Percentiles rank a stretch among this genome's conserved stretches.
Conservation (phyloP, 1,140 invertebrate species). For the Drosophila jambulina region DNA sequence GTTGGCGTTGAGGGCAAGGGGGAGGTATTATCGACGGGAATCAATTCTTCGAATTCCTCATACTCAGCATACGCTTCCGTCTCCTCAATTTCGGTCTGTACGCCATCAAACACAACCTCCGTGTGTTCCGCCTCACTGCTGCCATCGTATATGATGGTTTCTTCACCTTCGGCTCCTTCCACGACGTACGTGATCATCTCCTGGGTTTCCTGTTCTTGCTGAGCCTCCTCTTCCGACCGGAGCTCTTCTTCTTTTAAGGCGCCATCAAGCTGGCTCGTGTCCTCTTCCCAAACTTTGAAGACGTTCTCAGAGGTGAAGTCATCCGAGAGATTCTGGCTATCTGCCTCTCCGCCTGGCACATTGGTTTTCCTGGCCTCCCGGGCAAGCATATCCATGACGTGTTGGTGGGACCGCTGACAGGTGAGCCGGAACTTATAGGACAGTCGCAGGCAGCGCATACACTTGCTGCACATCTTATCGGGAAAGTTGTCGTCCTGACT, state of each 20-base stretch:
- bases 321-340: conserved; percentile 12
- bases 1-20: neutral
- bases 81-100: conserved; percentile 48
- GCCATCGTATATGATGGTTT: conserved; percentile 50
- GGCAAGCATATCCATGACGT: conserved; percentile 62
- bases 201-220: conserved; percentile 15
- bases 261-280: conserved; percentile 32
- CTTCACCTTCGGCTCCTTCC: conserved; percentile 26
- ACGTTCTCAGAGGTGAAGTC: conserved; percentile 43
- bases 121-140: conserved; percentile 35
- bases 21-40: conserved; percentile 12
- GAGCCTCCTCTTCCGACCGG: neutral
- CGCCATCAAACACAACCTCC: conserved; percentile 36
- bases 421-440: conserved; percentile 71
- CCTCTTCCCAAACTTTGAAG: conserved; percentile 49
- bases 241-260: conserved; percentile 37
- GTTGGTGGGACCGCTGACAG: conserved; percentile 73
- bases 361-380: conserved; percentile 34
- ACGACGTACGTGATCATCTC: conserved; percentile 10
- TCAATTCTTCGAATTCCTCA: conserved; percentile 58
- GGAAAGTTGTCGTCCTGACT: conserved; percentile 71
- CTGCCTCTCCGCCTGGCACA: neutral
- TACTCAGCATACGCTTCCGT: conserved; percentile 56
- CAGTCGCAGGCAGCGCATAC: conserved; percentile 53
- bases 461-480: conserved; percentile 74